Evolutionary conservation across 2,888 invertebrate species (phyloP).

Genomic region (Orchesella flavescens): DNA sequence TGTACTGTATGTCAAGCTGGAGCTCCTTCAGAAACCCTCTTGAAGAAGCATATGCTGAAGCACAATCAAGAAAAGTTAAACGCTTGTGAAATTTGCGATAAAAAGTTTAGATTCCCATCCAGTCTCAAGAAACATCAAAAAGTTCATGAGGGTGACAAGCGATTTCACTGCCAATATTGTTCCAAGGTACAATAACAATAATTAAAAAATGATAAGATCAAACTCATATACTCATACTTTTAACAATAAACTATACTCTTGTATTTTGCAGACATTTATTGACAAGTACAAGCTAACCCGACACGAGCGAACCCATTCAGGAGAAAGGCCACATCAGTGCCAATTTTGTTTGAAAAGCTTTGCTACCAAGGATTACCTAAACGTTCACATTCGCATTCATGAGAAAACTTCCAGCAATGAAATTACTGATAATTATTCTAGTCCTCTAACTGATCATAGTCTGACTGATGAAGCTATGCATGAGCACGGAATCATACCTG

Average conservation of each 20-base stretch:
- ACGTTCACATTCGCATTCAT: conserved; percentile 27
- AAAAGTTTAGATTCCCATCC: conserved; percentile 40
- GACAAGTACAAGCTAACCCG: conserved; percentile 53
- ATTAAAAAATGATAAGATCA: neutral
- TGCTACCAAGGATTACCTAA: conserved; percentile 39
- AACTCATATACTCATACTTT: no score
- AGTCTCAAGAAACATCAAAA: conserved; percentile 58
- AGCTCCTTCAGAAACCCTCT: conserved; percentile 17
- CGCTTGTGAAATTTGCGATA: conserved; percentile 41
- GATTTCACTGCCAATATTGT: conserved; percentile 39
- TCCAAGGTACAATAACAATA: conserved; percentile 31
- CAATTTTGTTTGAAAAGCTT: conserved; percentile 37
- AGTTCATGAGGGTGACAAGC: conserved; percentile 44
- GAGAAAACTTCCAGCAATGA: conserved; percentile 2
- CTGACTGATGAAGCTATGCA: neutral
- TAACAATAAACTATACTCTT: no score
- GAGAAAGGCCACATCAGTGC: conserved; percentile 35
- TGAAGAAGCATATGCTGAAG: conserved; percentile 56
- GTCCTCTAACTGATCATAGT: neutral
- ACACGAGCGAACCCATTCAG: conserved; percentile 45
- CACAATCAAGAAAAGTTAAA: conserved; percentile 44
- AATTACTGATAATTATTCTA: neutral
- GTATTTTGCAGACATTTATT: conserved; percentile 33
- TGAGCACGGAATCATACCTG: neutral
- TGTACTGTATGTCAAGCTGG: conserved; percentile 47